Base-by-base conservation (phyloP, 2,888 invertebrate species). In the Cacoxenus indagator region DNA sequence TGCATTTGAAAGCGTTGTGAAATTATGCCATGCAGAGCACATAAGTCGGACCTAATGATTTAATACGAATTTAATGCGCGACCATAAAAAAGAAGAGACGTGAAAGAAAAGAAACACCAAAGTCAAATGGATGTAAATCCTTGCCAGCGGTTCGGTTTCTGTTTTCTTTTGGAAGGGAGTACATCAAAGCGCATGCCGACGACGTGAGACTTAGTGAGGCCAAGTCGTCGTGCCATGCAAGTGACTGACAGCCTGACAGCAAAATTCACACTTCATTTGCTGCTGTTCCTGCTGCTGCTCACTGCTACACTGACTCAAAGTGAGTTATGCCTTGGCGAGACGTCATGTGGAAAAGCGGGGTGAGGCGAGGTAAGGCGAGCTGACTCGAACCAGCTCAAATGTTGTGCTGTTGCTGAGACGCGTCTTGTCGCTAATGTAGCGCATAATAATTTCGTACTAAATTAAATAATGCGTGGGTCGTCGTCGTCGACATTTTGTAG, bases 381-480 rank as follows among this genome's bases (percentile, higher is more conserved):
- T 3, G 1, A 43, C 43, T 43, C 3, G 11, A n/a, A 43, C 3
- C 45, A n/a, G n/a, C 45, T 43, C 45, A 11, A n/a, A 51, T 37
- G 37, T 37, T 37, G 37, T 11, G 37, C 37, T 37, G 37, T 11
- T 14, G 51, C 9, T 19, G 51, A n/a, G 51, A 6, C 51, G 19
- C 57, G 57, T 57, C 64, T 48, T 76, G 76, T 78, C 78, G 84
- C 84, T 83, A 83, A 81, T 81, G 81, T 78, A 72, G 83, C 84
- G 79, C 83, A 83, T 83, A 81, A 83, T 82, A 82, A 81, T 81
- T 81, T 83, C 78, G 82, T 81, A 77, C 82, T 73, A 83, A 82
- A 83, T 81, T 81, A 81, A 83, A 81, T 82, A 81, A 81, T 81
- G 82, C 82, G 84, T 81, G 81, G 83, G 83, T 74, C 77, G 80